A percentile compares a stretch with the other conserved stretches of the same genome.
Conservation (phyloP, 1,140 invertebrate species). For the Myzus persicae region DNA sequence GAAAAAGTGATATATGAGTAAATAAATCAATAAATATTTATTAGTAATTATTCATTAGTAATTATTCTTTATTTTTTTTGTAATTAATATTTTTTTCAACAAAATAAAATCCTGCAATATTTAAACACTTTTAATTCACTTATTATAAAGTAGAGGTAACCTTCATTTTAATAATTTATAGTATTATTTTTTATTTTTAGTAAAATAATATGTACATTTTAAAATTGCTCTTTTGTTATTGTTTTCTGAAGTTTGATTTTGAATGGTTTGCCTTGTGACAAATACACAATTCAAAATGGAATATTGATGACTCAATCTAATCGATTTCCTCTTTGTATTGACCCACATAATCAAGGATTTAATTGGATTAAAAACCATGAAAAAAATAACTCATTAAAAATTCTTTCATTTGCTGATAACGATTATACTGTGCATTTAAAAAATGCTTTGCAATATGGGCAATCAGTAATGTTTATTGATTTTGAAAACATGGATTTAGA, state of each 20-base stretch:
- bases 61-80: neutral
- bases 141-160: neutral
- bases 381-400: conserved; percentile 67
- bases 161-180: neutral
- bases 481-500: conserved; percentile 91
- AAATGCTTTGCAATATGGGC: conserved; percentile 86
- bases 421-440: conserved; percentile 87
- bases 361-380: conserved; percentile 89
- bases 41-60: neutral
- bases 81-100: neutral
- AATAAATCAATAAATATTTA: neutral
- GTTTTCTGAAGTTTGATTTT: neutral
- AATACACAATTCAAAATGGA: conserved; percentile 90
- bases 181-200: neutral
- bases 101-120: neutral
- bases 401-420: conserved; percentile 80
- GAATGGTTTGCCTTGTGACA: conserved; percentile 66
- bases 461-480: conserved; percentile 85
- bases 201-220: neutral
- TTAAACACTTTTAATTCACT: neutral
- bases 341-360: conserved; percentile 81
- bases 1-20: conserved; percentile 23
- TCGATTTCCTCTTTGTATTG: conserved; percentile 87
- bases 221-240: neutral
- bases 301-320: conserved; percentile 80